Evolutionary conservation across 2,113 vertebrate species (phyloP).

Genomic region (Syngnathoides biaculeatus): DNA sequence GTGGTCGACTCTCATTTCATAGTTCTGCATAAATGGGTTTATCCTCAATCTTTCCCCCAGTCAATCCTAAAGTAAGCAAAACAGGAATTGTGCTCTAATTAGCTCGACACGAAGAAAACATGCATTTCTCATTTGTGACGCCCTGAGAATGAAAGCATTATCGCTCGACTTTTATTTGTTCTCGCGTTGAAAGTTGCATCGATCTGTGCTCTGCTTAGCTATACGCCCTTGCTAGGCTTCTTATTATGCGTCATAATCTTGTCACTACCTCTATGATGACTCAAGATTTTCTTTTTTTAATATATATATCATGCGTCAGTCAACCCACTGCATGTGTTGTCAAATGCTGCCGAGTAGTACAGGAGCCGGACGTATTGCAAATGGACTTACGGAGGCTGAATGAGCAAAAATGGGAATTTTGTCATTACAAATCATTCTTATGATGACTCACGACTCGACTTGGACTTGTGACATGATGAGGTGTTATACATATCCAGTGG

Average conservation of each 20-base stretch:
- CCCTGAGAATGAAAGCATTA: neutral
- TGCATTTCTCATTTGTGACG: neutral
- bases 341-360: conserved; percentile 22
- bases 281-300: conserved; percentile 41
- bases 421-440: neutral
- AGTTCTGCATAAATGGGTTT: neutral
- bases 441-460: neutral
- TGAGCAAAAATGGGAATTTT: too few species aligned
- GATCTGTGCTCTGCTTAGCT: neutral
- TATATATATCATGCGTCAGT: conserved; percentile 29
- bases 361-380: conserved; percentile 27
- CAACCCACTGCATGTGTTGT: conserved; percentile 36
- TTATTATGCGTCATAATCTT: conserved; percentile 38
- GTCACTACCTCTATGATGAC: conserved; percentile 1
- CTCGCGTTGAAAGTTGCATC: neutral
- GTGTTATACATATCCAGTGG: too few species aligned
- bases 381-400: conserved; percentile 25
- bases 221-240: conserved; percentile 21
- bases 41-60: neutral
- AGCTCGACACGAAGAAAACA: neutral
- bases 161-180: neutral
- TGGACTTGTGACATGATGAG: too few species aligned
- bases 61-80: neutral
- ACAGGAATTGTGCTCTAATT: neutral
- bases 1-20: neutral